These are phyloP conservation scores for Ptychobarbus kaznakovi DNA, from an alignment of 2,797 vertebrate genomes.

Conservation along the genomic window DNA sequence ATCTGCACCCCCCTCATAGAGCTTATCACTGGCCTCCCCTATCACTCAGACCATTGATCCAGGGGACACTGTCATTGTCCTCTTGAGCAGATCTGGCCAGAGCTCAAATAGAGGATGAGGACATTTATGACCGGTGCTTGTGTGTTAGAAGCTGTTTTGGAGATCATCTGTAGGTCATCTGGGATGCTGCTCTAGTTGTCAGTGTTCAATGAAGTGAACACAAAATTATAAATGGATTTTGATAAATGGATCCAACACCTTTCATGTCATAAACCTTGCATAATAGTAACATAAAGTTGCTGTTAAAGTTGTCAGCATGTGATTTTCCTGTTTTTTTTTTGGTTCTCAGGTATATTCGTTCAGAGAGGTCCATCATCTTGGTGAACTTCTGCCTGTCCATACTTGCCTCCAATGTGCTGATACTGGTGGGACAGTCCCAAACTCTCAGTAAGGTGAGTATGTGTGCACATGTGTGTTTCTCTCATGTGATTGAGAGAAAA, in stretches of 20 bases:
- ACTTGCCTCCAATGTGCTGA: constrained; percentile 96
- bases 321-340: neutral
- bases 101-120: constrained; percentile 21
- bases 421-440: constrained; percentile 97
- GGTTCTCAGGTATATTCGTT: constrained; percentile 90
- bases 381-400: constrained; percentile 99
- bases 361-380: constrained; percentile 96
- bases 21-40: constrained; percentile 21
- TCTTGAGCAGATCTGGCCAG: constrained; percentile 12
- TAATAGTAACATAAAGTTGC: neutral
- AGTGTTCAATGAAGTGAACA: neutral
- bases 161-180: constrained; percentile 45
- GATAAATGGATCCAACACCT: constrained; percentile 18
- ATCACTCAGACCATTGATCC: constrained; percentile 35
- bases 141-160: neutral
- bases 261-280: neutral
- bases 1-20: constrained; percentile 20
- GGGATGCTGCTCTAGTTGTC: constrained; percentile 25
- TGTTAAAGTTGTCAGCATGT: neutral
- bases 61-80: constrained; percentile 30
- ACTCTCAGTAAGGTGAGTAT: constrained; percentile 94
- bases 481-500: neutral
- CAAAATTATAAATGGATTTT: constrained; percentile 23
- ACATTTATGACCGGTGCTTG: constrained; percentile 27
- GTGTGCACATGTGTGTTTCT: neutral